Evolutionary conservation across 2,113 vertebrate genomes (phyloP), one percentile per base, ranked within the genome.

Genomic region (Crotalus tigris): DNA sequence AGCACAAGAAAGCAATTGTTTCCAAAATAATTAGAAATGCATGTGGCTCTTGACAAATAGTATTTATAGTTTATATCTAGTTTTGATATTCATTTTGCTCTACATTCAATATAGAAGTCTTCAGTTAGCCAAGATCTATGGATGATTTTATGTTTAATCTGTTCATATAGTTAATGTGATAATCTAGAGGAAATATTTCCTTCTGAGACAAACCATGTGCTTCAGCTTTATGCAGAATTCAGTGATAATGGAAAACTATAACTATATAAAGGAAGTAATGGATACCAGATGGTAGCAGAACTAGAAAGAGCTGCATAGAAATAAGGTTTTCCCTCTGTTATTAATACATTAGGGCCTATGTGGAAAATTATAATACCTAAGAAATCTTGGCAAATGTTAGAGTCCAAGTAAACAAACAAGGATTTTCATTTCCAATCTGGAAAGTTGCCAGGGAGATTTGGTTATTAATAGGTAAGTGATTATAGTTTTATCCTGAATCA

Each of bases 231-330:
- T 55, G 91, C 92, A 95, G 94, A 97, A 97, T 93, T 96, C 96
- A 96, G 93, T 95, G 91, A 85, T 97, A 97, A 97, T 93, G 94
- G 96, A 97, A 97, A 97, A 93, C 92, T 95, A 96, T 95, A 94
- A 94, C 95, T 97, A 96, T 90, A 94, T 94, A 93, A 96, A 95
- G 92, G 95, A 94, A 97, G 94, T 97, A 97, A 97, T 95, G 95
- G 87, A 91, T 96, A 95, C 97, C 97, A 98, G 97, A 97, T 97
- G 97, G 96, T 92, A 3, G 85, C 96, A 97, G 97, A 95, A 96
- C 97, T 96, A 94, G 95, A 59, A 96, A 94, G 85, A 57, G 93
- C 91, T 97, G 94, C 92, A 95, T 91, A 93, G 57, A 97, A 97
- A 96, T 1, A 3, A 19, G 51, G 97, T 87, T 94, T 96, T 95